phyloP scores from a whole-genome alignment of 2,113 vertebrate species.

The Rhodinocichla rosea region DNA sequence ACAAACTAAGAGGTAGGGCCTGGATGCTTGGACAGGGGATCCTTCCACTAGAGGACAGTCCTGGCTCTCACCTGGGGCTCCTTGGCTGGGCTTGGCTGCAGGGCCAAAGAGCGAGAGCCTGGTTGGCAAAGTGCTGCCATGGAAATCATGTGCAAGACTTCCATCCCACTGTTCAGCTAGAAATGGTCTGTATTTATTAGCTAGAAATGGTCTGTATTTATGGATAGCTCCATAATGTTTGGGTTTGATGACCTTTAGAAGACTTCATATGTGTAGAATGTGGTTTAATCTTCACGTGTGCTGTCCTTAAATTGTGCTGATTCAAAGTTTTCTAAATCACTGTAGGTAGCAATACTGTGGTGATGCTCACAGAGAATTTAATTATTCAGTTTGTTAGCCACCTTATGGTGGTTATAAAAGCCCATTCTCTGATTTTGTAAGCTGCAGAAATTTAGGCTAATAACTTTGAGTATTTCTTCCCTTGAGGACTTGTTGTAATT shows the following conservation, averaged over 20 bases:
- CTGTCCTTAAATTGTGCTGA: not conserved
- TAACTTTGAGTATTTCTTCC: not conserved
- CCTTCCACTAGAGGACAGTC: constrained; percentile 43
- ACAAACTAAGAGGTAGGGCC: constrained; percentile 91
- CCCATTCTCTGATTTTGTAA: not conserved
- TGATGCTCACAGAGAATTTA: not conserved
- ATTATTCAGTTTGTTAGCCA: not conserved
- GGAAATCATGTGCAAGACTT: not conserved
- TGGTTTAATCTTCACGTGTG: not conserved
- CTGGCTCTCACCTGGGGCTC: not conserved
- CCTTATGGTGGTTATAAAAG: not conserved
- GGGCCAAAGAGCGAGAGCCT: not conserved
- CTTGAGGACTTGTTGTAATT: not conserved
- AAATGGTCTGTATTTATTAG: not conserved
- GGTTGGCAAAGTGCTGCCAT: not conserved
- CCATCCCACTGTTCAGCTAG: not conserved
- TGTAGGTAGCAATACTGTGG: not conserved
- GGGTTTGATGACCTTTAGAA: not conserved
- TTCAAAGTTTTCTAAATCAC: not conserved
- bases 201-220: rapidly evolving
- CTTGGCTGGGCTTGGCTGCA: not conserved
- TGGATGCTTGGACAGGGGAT: not conserved
- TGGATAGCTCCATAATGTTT: not conserved
- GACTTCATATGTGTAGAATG: not conserved
- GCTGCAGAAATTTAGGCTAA: not conserved